Evolutionary conservation across 2,888 invertebrate species (phyloP).

Genomic region (Agriotes lineatus): DNA sequence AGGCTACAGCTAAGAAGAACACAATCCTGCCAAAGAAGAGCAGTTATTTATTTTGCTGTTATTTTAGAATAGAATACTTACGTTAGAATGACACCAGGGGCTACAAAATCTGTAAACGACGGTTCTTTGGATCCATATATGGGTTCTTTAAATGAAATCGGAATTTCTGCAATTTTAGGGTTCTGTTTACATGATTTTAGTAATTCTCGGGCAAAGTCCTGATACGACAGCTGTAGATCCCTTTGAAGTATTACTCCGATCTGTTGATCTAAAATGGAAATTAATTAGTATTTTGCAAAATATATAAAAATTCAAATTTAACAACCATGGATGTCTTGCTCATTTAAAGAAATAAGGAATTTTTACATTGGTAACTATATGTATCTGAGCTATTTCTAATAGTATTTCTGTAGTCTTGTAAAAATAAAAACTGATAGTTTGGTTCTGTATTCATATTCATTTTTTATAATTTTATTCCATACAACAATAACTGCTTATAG

Average conservation of each 20-base stretch:
- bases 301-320: too few relatives aligned
- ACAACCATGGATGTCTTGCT: too few relatives aligned
- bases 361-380: too few relatives aligned
- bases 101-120: slow-evolving; percentile 95
- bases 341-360: too few relatives aligned
- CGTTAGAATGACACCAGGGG: slow-evolving; percentile 95
- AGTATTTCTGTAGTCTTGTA: too few relatives aligned
- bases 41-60: not conserved
- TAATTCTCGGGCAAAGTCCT: slow-evolving; percentile 84
- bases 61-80: slow-evolving; percentile 67
- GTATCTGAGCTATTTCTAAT: too few relatives aligned
- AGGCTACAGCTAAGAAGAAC: slow-evolving; percentile 94
- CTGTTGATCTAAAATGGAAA: slow-evolving; percentile 79
- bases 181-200: slow-evolving; percentile 82
- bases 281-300: not conserved
- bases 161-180: slow-evolving; percentile 88
- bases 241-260: slow-evolving; percentile 90
- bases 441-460: too few relatives aligned
- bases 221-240: slow-evolving; percentile 87
- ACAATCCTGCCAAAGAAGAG: slow-evolving; percentile 80
- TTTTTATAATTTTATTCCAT: too few relatives aligned
- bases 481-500: too few relatives aligned
- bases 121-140: slow-evolving; percentile 91
- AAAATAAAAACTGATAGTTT: too few relatives aligned
- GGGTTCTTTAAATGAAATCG: slow-evolving; percentile 89